Base-by-base conservation (phyloP, 2,888 invertebrate genomes). In the Trichogramma dendrolimi region DNA sequence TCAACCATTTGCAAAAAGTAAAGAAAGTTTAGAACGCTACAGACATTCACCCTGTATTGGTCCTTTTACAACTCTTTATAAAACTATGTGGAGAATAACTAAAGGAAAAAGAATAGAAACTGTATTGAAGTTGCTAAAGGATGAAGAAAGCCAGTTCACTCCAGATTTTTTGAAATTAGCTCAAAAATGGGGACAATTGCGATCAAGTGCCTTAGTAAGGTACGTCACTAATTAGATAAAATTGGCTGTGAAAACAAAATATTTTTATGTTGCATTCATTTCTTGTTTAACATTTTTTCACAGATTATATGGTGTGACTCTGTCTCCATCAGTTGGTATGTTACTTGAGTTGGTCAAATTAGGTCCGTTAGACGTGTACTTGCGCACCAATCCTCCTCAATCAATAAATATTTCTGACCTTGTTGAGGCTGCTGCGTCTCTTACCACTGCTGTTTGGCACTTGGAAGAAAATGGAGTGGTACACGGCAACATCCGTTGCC, bases 361-460 rank as follows among this genome's bases (percentile, higher is more conserved):
- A 46, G 94, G 94, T 51, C 87, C 91, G 0, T 83, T 95, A 10
- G 91, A 94, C 73, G 82, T 81, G 53, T 92, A 90, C 76, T 81
- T 89, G 56, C 81, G 83, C 75, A 74, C 70, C 11, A 72, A 69
- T 59, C 68, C 75, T 40, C 69, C 73, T 4, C 72, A 81, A 3
- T 80, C 81, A 43, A 79, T 90, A 5, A 84, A 86, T 71, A 80
- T 83, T 2, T 84, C 89, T 0, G 91, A 93, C 74, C 81, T 94
- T 68, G 86, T 94, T 68, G 92, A 94, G 78, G 90, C 92, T 50
- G 85, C 91, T 7, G 88, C 90, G 41, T 88, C 89, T 58, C 77
- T 95, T 58, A 92, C 94, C 1, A 88, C 90, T 42, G 94, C 93
- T 7, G 81, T 95, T 40, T 93, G 91, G 87, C 91, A 93, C 80